A percentile compares a stretch with the other conserved stretches of the same genome.
These are phyloP conservation scores for Dicranocentrus wangi DNA, from an alignment of 2,888 invertebrate genomes.

Conservation along the genomic window DNA sequence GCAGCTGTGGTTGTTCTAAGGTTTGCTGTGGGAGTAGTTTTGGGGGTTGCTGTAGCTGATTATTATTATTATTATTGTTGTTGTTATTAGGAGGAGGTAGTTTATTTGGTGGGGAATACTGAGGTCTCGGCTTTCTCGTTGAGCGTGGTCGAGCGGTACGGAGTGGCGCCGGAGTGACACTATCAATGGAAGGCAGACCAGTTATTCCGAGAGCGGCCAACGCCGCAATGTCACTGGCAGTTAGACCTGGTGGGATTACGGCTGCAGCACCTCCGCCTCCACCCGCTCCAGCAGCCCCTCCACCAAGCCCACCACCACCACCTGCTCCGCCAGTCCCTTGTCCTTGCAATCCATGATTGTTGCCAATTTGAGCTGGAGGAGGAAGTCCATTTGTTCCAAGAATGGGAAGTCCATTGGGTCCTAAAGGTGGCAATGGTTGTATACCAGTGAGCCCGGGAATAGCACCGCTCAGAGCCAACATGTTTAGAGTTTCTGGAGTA, in stretches of 20 bases:
- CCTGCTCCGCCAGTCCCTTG: neutral
- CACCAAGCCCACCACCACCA: neutral
- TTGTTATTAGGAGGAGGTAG: no score
- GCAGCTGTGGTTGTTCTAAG: neutral
- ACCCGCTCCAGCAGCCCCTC: conserved; percentile 10
- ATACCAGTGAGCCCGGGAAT: neutral
- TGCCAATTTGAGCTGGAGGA: no score
- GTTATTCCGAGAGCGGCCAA: conserved; percentile 46
- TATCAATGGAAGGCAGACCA: conserved; percentile 14
- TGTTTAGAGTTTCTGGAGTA: conserved; percentile 29
- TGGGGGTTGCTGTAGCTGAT: conserved; percentile 16
- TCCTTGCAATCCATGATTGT: no score
- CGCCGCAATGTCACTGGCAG: conserved; percentile 39
- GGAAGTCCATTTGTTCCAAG: no score
- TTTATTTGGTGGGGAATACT: neutral
- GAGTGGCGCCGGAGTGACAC: neutral
- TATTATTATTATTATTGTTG: no score
- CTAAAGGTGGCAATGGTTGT: neutral
- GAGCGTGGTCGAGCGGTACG: conserved; percentile 22
- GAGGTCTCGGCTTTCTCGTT: conserved; percentile 46
- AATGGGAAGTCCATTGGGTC: neutral
- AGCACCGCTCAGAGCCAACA: neutral
- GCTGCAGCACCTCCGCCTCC: neutral
- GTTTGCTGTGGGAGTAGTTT: conserved; percentile 8
- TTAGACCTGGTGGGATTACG: conserved; percentile 46